These are phyloP conservation scores for Lasioglossum zephyrum DNA, from an alignment of 2,888 invertebrate species.

Conservation along the genomic window DNA sequence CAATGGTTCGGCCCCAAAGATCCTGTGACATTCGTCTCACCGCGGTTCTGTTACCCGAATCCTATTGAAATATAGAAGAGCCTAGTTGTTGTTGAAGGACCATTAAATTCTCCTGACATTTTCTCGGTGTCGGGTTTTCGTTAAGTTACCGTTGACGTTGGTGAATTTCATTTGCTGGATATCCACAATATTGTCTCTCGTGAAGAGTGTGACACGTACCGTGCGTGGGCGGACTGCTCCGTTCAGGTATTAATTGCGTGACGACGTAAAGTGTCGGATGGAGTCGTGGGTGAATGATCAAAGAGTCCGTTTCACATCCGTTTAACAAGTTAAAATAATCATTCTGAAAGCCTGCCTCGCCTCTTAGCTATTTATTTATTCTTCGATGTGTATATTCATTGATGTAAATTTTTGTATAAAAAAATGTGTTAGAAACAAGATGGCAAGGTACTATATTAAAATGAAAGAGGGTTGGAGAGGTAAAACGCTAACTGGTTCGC, in stretches of 20 bases:
- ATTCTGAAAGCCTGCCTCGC: no score
- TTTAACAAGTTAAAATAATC: no score
- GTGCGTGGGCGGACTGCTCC: constrained; percentile 31
- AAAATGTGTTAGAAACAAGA: no score
- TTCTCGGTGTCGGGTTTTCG: not conserved
- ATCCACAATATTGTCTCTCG: not conserved
- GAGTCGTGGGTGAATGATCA: constrained; percentile 11
- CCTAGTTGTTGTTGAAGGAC: not conserved
- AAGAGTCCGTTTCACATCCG: not conserved
- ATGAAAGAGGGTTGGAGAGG: not conserved
- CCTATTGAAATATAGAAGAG: not conserved
- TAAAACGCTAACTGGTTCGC: not conserved
- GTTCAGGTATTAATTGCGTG: constrained; percentile 43
- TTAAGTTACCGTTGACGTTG: constrained; percentile 13
- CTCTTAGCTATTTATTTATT: not conserved
- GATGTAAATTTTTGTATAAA: not conserved
- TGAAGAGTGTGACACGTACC: constrained; percentile 30
- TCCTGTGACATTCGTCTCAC: not conserved
- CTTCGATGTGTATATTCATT: not conserved
- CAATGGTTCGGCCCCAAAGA: not conserved
- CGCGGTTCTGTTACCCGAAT: not conserved
- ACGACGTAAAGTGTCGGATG: not conserved
- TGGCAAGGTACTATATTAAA: not conserved
- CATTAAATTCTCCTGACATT: not conserved
- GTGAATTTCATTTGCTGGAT: not conserved